These are phyloP conservation scores for Pangasius larnaudii DNA, from an alignment of 2,797 vertebrate species.

Conservation along the genomic window DNA sequence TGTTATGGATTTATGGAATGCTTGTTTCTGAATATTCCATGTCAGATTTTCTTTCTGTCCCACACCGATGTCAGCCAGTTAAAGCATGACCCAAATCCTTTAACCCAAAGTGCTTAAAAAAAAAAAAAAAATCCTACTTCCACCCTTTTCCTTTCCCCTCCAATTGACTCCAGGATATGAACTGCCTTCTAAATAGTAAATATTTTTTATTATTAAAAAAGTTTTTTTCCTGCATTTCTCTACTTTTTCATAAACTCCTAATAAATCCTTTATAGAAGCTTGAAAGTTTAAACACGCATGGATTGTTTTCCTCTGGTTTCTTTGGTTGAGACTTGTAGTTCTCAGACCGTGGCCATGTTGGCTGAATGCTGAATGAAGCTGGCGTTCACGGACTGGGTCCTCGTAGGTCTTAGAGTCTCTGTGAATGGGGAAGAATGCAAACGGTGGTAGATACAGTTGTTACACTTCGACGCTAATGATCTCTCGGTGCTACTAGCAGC, in stretches of 20 bases:
- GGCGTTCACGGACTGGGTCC: constrained; percentile 19
- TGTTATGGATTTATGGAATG: constrained; percentile 37
- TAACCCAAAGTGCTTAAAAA: constrained; percentile 74
- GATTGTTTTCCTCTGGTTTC: constrained; percentile 5
- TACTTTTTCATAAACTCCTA: constrained; percentile 64
- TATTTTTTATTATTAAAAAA: constrained; percentile 5
- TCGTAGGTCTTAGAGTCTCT: constrained; percentile 23
- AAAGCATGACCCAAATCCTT: constrained; percentile 84
- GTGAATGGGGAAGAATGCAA: constrained; percentile 66
- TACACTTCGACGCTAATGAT: constrained; percentile 82
- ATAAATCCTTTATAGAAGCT: constrained; percentile 59
- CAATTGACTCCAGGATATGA: constrained; percentile 71
- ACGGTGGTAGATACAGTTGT: constrained; percentile 81
- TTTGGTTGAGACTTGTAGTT: not conserved
- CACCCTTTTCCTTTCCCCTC: constrained; percentile 46
- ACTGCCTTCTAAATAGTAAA: constrained; percentile 71
- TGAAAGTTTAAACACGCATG: constrained; percentile 26
- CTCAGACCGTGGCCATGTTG: not conserved
- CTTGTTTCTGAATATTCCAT: constrained; percentile 64
- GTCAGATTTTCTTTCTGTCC: constrained; percentile 74
- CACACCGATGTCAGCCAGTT: constrained; percentile 73
- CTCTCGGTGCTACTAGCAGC: constrained; percentile 78
- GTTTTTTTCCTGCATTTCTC: constrained; percentile 41
- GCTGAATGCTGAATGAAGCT: constrained; percentile 47
- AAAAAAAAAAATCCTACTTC: not conserved